These are phyloP conservation scores for Bufotes viridis DNA, from an alignment of 2,797 vertebrate genomes.

Conservation along the genomic window DNA sequence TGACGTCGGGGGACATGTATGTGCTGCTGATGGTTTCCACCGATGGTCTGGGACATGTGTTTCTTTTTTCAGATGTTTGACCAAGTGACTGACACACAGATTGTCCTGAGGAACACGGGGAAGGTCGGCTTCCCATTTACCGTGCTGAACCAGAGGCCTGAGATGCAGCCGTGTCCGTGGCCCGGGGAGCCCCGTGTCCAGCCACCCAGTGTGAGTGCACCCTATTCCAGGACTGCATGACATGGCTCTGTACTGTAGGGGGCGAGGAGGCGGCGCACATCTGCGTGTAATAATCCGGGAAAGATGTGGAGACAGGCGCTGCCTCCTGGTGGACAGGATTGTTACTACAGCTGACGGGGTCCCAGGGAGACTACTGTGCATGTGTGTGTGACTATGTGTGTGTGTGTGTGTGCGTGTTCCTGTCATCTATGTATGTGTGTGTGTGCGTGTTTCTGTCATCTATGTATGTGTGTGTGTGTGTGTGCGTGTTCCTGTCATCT, in stretches of 20 bases:
- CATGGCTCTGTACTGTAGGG: background rate
- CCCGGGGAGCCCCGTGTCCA: slow-evolving; percentile 77
- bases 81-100: slow-evolving; percentile 70
- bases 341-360: background rate
- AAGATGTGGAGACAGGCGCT: background rate
- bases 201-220: slow-evolving; percentile 78
- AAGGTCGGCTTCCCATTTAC: slow-evolving; percentile 80
- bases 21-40: background rate
- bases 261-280: no score
- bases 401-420: background rate
- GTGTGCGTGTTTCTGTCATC: no score
- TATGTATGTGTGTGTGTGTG: no score
- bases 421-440: background rate
- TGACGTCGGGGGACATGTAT: background rate
- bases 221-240: no score
- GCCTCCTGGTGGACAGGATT: background rate
- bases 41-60: background rate
- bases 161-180: slow-evolving; percentile 61
- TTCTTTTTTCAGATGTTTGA: slow-evolving; percentile 79
- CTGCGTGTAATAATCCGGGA: background rate
- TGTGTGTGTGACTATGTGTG: background rate
- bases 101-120: slow-evolving; percentile 82
- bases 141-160: slow-evolving; percentile 63
- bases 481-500: no score
- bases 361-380: background rate